phyloP scores from a whole-genome alignment of 2,888 invertebrate species.

The Auanema sp. region DNA sequence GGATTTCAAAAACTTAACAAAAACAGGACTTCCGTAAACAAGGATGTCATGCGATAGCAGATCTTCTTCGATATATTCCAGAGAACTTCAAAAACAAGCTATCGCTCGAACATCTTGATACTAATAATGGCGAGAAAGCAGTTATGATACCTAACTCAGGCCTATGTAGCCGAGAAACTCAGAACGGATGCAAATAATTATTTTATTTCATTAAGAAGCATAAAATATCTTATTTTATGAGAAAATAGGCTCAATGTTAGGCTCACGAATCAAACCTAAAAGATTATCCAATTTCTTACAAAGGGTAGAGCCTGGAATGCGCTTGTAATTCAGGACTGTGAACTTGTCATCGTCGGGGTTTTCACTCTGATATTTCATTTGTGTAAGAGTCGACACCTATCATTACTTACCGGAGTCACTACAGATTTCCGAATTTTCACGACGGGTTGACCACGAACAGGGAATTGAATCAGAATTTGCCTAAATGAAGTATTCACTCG shows the following conservation, averaged over 20 bases:
- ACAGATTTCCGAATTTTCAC: constrained; percentile 27
- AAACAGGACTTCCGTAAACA: no score
- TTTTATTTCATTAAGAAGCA: no score
- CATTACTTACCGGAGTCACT: constrained; percentile 11
- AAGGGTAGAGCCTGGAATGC: constrained; percentile 48
- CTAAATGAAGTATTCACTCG: constrained; percentile 22
- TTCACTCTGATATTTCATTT: background rate
- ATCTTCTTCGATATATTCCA: no score
- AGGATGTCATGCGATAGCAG: no score
- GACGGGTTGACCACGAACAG: constrained; percentile 27
- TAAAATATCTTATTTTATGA: no score
- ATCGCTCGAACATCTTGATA: no score
- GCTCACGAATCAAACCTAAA: constrained; percentile 28
- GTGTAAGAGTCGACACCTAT: background rate
- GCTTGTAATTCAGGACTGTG: constrained; percentile 36
- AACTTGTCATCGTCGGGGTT: constrained; percentile 24
- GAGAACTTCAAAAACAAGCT: no score
- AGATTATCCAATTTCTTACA: constrained; percentile 55
- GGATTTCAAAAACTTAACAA: no score
- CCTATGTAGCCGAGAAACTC: no score
- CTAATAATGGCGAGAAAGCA: no score
- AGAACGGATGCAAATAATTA: no score
- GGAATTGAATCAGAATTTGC: constrained; percentile 45
- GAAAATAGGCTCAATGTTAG: constrained; percentile 1
- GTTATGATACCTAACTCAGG: no score